A percentile compares a stretch with the other conserved stretches of the same genome.
Evolutionary conservation across 1,140 invertebrate genomes (phyloP).

Genomic region (Hyles euphorbiae): DNA sequence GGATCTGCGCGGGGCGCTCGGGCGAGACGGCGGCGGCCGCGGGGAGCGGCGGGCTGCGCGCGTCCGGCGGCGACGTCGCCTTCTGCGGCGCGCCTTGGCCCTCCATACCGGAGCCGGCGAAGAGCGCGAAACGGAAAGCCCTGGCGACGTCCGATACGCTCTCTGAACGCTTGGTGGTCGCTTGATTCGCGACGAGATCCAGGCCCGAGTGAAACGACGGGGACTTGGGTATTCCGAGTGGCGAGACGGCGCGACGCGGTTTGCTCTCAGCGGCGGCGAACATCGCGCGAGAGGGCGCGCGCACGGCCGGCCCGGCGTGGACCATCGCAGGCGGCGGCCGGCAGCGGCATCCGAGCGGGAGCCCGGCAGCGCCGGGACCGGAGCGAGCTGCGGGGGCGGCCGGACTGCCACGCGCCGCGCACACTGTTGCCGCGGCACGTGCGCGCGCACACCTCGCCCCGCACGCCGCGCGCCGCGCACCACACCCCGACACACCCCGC

Average conservation of each 20-base stretch:
- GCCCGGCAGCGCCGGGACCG: conserved; percentile 61
- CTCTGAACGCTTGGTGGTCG: conserved; percentile 65
- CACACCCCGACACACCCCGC: conserved; percentile 23
- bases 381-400: conserved; percentile 58
- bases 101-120: conserved; percentile 54
- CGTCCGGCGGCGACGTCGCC: conserved; percentile 57
- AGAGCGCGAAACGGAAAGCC: conserved; percentile 67
- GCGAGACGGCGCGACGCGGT: conserved; percentile 72
- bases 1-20: conserved; percentile 40
- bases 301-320: conserved; percentile 69
- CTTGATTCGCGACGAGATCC: conserved; percentile 81
- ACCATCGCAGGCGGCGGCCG: conserved; percentile 72
- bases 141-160: conserved; percentile 69
- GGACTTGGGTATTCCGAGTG: conserved; percentile 86
- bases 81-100: conserved; percentile 54
- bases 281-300: conserved; percentile 71
- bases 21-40: conserved; percentile 45
- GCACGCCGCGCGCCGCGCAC: conserved; percentile 10
- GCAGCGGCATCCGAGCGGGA: conserved; percentile 64
- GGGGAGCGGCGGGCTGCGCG: conserved; percentile 53
- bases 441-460: conserved; percentile 19
- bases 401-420: conserved; percentile 50
- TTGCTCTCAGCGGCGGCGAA: conserved; percentile 73
- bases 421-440: conserved; percentile 29
- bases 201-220: conserved; percentile 89